Conservation (phyloP, 2,113 vertebrate genomes). For the Hydrolagus affinis region DNA sequence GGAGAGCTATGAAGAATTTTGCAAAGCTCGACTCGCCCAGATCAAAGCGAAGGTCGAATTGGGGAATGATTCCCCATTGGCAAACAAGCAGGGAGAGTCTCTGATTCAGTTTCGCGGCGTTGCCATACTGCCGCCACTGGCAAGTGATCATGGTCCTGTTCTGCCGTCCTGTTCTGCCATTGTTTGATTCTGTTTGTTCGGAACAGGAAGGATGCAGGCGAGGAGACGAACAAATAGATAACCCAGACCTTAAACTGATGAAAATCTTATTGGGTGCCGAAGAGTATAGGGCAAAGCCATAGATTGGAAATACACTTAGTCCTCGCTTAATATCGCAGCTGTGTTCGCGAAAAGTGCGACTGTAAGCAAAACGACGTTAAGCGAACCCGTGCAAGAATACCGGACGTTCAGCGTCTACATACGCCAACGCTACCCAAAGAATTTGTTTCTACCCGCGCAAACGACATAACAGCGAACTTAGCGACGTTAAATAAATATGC, state of each 20-base stretch:
- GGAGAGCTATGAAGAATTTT: constrained; percentile 28
- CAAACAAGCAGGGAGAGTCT: not conserved
- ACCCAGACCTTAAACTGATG: not conserved
- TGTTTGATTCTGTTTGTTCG: not conserved
- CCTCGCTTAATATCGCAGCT: no score
- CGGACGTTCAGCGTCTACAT: no score
- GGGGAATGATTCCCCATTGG: not conserved
- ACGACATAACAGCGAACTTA: no score
- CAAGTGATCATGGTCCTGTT: constrained; percentile 11
- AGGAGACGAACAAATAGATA: not conserved
- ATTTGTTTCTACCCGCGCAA: no score
- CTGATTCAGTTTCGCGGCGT: not conserved
- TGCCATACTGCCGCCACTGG: not conserved
- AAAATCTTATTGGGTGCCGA: not conserved
- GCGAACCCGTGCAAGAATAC: no score
- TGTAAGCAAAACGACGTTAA: no score
- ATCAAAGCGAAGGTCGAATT: constrained; percentile 15
- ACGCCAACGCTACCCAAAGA: no score
- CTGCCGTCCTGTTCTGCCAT: not conserved
- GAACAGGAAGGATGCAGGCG: not conserved
- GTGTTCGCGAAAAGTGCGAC: no score
- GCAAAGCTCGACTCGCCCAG: constrained; percentile 6
- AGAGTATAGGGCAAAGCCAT: not conserved
- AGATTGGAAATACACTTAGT: not conserved
- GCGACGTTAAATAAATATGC: no score